phyloP scores from a whole-genome alignment of 1,140 invertebrate genomes.

The Philotrypesis tridentata region DNA sequence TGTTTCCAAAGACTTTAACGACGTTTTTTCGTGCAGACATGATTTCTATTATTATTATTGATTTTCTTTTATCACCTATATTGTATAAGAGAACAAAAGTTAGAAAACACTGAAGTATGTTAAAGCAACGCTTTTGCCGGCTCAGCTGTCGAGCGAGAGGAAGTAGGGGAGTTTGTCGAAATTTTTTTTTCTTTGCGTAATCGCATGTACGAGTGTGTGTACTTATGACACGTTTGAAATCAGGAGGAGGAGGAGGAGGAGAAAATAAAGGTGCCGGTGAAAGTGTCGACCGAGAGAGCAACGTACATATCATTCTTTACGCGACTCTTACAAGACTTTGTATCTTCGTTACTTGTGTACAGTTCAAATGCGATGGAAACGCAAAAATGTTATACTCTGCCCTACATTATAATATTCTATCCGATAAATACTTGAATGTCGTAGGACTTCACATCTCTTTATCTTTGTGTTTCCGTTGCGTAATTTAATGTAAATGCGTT shows the following conservation, averaged over 20 bases:
- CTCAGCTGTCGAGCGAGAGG: slow-evolving; percentile 8
- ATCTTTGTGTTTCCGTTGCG: slow-evolving; percentile 40
- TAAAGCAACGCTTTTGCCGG: slow-evolving; percentile 33
- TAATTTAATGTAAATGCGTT: slow-evolving; percentile 39
- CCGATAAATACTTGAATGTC: not conserved
- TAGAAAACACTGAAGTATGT: not conserved
- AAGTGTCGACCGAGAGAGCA: slow-evolving; percentile 47
- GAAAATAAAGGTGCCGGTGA: slow-evolving; percentile 34
- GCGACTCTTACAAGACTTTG: slow-evolving; percentile 43
- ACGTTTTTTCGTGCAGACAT: slow-evolving; percentile 31
- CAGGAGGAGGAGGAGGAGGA: slow-evolving; percentile 3
- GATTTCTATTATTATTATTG: slow-evolving; percentile 26
- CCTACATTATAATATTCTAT: not conserved
- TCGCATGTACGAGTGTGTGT: not conserved
- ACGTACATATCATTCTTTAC: slow-evolving; percentile 46
- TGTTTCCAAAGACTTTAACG: slow-evolving; percentile 48
- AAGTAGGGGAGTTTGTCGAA: not conserved
- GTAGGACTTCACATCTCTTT: not conserved
- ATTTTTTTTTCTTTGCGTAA: not conserved
- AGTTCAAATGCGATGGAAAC: slow-evolving; percentile 43
- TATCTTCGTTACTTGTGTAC: slow-evolving; percentile 45
- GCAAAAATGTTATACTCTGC: slow-evolving; percentile 12
- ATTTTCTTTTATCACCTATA: slow-evolving; percentile 5
- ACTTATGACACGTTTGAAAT: not conserved
- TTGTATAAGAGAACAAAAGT: slow-evolving; percentile 1